Conservation (phyloP, 2,888 invertebrate genomes). For the Leptinotarsa rubiginosa region DNA sequence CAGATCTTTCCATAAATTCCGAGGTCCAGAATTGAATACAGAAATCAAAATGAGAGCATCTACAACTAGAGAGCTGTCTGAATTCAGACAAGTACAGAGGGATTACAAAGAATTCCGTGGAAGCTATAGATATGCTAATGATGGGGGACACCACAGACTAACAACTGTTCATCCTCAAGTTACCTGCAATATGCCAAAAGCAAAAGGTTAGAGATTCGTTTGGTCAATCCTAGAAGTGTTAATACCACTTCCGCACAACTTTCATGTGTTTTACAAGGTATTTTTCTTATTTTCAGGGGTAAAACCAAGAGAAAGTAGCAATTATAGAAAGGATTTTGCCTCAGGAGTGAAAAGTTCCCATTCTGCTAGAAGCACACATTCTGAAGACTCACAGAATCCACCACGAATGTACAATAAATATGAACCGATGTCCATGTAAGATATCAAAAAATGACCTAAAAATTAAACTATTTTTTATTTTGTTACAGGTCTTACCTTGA, state of each 20-base stretch:
- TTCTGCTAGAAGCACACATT: slow-evolving; percentile 70
- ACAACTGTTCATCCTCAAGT: slow-evolving; percentile 72
- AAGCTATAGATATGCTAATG: slow-evolving; percentile 55
- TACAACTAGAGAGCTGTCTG: slow-evolving; percentile 70
- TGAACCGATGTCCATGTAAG: slow-evolving; percentile 48
- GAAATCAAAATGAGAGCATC: slow-evolving; percentile 67
- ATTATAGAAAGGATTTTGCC: slow-evolving; percentile 81
- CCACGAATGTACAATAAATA: slow-evolving; percentile 32
- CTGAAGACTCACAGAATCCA: slow-evolving; percentile 66
- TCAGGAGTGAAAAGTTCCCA: slow-evolving; percentile 70
- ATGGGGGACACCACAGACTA: slow-evolving; percentile 50
- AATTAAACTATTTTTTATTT: background rate
- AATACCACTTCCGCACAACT: background rate
- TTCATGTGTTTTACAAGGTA: too few relatives aligned
- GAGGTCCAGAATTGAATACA: slow-evolving; percentile 8
- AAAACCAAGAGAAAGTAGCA: slow-evolving; percentile 68
- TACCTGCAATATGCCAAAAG: slow-evolving; percentile 72
- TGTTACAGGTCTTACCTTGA: slow-evolving; percentile 26
- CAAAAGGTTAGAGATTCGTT: slow-evolving; percentile 48
- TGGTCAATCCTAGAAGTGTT: background rate
- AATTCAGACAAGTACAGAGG: slow-evolving; percentile 69
- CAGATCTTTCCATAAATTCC: slow-evolving; percentile 23
- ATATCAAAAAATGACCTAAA: slow-evolving; percentile 33
- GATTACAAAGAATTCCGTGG: slow-evolving; percentile 69
- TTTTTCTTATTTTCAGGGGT: slow-evolving; percentile 42